Evolutionary conservation across 2,113 vertebrate species (phyloP).

Genomic region (Corydoras maculifer): DNA sequence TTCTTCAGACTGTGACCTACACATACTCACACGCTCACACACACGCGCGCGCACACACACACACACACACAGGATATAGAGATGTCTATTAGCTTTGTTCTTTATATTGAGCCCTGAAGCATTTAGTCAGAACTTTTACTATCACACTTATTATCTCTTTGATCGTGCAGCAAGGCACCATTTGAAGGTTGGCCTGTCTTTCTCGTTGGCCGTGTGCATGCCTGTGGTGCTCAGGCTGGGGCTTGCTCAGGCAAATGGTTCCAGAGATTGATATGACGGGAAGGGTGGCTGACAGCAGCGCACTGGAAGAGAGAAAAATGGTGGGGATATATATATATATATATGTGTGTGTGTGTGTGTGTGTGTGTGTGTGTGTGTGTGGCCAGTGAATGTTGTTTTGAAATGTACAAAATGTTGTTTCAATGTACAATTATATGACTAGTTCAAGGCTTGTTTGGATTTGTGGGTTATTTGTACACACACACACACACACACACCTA

Average conservation of each 20-base stretch:
- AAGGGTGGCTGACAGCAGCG: constrained; percentile 1
- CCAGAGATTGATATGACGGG: constrained; percentile 25
- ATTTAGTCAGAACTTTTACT: constrained; percentile 50
- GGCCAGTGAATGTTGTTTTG: constrained; percentile 24
- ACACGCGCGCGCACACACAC: background rate
- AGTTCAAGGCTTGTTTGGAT: constrained; percentile 30
- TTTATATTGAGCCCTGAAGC: constrained; percentile 24
- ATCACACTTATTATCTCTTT: constrained; percentile 55
- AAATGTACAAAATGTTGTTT: constrained; percentile 5
- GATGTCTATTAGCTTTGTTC: constrained; percentile 9
- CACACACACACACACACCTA: constrained; percentile 17
- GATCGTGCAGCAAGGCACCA: constrained; percentile 49
- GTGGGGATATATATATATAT: background rate
- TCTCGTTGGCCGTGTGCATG: constrained; percentile 57
- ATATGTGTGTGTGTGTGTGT: too few relatives aligned
- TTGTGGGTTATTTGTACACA: constrained; percentile 6
- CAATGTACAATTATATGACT: constrained; percentile 17
- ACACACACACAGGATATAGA: constrained; percentile 21
- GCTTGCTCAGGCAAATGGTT: constrained; percentile 56
- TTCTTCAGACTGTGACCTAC: background rate
- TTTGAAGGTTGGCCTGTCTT: constrained; percentile 54
- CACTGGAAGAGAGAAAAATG: background rate
- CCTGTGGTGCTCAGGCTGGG: constrained; percentile 58
- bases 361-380: background rate
- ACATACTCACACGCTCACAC: too few relatives aligned